Base-by-base conservation (phyloP, 2,888 invertebrate species). In the Bimastos eiseni region DNA sequence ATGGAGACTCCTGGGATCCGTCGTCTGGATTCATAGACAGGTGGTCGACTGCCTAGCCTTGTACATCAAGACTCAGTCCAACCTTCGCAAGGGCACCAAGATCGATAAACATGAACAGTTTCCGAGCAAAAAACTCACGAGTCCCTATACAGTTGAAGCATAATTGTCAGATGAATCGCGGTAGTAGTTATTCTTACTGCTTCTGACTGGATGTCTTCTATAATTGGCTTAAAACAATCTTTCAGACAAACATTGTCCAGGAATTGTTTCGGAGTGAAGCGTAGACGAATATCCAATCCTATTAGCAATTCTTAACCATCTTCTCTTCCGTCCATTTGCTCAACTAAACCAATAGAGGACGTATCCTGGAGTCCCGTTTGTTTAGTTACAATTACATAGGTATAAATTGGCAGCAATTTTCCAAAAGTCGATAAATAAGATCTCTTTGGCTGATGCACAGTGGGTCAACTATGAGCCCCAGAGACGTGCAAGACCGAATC, bases 21-120 rank as follows among this genome's bases (percentile, higher is more conserved):
- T 98, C 92, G 98, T 98, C 92, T 98, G 98, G 96, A 98, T 98
- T 92, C 98, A 98, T 96, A 96, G 98, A 96, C 98, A 98, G 97
- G 98, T 98, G n/a, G n/a, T n/a, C n/a, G n/a, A n/a, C n/a, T n/a
- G n/a, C n/a, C n/a, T n/a, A n/a, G n/a, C n/a, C 95, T 95, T 90
- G 37, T 8, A 8, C 17, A 30, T 70, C 13, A 8, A 70, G n/a
- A 30, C 30, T 30, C 24, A 55, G 3, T 19, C 44, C 44, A 44
- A 17, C 44, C 5, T 13, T 13, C 15, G 19, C 49, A 49, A 11
- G 15, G 17, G 15, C 41, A 6, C 41, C 41, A 41, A 41, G 8
- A 41, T 6, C 8, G 15, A 41, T 41, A 41, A 41, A 6, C 41
- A 41, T 41, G 41, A 41, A 30, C 55, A 55, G 30, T 6, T 3